phyloP scores from a whole-genome alignment of 2,797 vertebrate species.

The Lagothrix lagotricha region DNA sequence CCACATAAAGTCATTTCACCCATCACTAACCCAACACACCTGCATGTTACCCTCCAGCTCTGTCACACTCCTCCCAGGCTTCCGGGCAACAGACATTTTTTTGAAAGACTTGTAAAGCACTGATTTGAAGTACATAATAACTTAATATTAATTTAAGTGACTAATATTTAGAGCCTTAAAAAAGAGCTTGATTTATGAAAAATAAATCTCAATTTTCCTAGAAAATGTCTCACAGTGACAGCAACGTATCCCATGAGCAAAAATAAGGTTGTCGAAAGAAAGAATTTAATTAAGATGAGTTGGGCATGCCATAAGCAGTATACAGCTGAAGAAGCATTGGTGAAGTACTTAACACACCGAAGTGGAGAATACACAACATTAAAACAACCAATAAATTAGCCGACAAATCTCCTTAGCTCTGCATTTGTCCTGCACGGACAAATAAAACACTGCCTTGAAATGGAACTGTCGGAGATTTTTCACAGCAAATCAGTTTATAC shows the following conservation, averaged over 20 bases:
- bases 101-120: conserved; percentile 21
- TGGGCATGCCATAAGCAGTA: not conserved
- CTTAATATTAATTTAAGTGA: conserved; percentile 53
- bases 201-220: conserved; percentile 30
- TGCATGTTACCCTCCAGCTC: not conserved
- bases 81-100: not conserved
- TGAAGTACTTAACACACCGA: not conserved
- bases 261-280: conserved; percentile 38
- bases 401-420: conserved; percentile 22
- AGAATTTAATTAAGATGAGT: conserved; percentile 71
- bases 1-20: conserved; percentile 32
- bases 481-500: conserved; percentile 63
- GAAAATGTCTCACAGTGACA: conserved; percentile 45
- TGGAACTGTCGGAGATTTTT: conserved; percentile 50
- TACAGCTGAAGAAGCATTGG: not conserved
- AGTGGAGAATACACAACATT: not conserved
- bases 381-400: conserved; percentile 40
- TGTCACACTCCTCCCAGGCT: not conserved
- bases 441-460: conserved; percentile 42
- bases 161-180: conserved; percentile 27
- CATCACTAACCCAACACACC: not conserved
- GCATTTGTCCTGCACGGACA: conserved; percentile 23
- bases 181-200: not conserved
- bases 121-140: conserved; percentile 42
- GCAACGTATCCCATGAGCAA: conserved; percentile 39